Evolutionary conservation across 1,140 invertebrate genomes (phyloP).

Genomic region (Drosophila guanche): DNA sequence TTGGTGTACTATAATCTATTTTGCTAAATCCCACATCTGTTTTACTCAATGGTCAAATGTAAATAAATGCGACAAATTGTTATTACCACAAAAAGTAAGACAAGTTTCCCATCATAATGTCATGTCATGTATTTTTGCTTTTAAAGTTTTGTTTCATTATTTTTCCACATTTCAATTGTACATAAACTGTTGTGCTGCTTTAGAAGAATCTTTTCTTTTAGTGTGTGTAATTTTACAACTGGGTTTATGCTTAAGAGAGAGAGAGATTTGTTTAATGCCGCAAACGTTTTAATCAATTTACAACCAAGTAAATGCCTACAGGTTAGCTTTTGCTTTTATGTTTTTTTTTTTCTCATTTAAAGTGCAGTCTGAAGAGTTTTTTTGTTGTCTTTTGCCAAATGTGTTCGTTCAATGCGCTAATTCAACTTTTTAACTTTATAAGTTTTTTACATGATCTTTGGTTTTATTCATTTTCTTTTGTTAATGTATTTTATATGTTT

Average conservation of each 20-base stretch:
- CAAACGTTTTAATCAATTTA: conserved; percentile 50
- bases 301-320: conserved; percentile 74
- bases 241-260: conserved; percentile 24
- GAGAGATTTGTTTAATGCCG: conserved; percentile 17
- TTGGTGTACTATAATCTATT: conserved; percentile 33
- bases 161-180: conserved; percentile 56
- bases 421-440: conserved; percentile 57
- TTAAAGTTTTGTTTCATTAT: conserved; percentile 31
- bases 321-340: conserved; percentile 24
- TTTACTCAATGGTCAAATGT: conserved; percentile 54
- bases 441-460: conserved; percentile 34
- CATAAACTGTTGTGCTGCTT: conserved; percentile 64
- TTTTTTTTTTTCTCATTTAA: conserved; percentile 19
- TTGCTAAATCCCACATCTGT: conserved; percentile 2
- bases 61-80: conserved; percentile 72
- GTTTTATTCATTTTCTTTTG: conserved; percentile 31
- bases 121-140: conserved; percentile 65
- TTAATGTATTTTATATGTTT: conserved; percentile 35
- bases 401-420: conserved; percentile 46
- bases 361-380: conserved; percentile 74
- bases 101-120: conserved; percentile 55
- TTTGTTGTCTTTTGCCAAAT: conserved; percentile 33
- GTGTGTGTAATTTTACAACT: conserved; percentile 72
- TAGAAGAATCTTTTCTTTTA: conserved; percentile 39
- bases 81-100: conserved; percentile 28